A percentile compares a stretch with the other conserved stretches of the same genome.
phyloP scores from a whole-genome alignment of 2,888 invertebrate species.

The Melipona beecheii region DNA sequence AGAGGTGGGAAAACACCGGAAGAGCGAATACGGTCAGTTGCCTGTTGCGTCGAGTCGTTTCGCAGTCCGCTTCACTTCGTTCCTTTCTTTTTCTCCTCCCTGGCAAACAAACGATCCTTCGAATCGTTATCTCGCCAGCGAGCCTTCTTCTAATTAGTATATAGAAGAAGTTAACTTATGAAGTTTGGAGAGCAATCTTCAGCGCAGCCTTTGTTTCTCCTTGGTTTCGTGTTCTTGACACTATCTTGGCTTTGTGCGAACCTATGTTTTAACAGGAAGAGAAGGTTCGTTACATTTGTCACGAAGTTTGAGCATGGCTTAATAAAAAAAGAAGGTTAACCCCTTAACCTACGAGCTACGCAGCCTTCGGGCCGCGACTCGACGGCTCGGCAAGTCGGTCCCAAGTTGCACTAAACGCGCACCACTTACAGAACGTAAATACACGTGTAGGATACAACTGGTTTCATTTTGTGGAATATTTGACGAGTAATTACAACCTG shows the following conservation, averaged over 20 bases:
- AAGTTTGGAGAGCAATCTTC: background rate
- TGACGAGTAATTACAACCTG: no score
- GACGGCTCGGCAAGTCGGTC: no score
- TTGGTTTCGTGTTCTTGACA: background rate
- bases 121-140: background rate
- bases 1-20: constrained; percentile 21
- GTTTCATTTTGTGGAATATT: no score
- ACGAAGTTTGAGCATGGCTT: no score
- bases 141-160: constrained; percentile 35
- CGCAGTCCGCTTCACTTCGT: background rate
- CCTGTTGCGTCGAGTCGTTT: constrained; percentile 42
- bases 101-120: constrained; percentile 22
- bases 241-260: no score
- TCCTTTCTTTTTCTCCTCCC: background rate
- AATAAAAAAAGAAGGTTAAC: background rate
- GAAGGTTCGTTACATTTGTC: background rate
- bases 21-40: constrained; percentile 6
- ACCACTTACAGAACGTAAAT: no score
- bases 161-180: constrained; percentile 27
- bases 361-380: no score
- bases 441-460: no score
- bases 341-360: no score
- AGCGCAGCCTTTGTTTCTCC: background rate
- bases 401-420: no score
- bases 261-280: no score